Evolutionary conservation across 2,888 invertebrate species (phyloP).

Genomic region (Clepsis dumicolana): DNA sequence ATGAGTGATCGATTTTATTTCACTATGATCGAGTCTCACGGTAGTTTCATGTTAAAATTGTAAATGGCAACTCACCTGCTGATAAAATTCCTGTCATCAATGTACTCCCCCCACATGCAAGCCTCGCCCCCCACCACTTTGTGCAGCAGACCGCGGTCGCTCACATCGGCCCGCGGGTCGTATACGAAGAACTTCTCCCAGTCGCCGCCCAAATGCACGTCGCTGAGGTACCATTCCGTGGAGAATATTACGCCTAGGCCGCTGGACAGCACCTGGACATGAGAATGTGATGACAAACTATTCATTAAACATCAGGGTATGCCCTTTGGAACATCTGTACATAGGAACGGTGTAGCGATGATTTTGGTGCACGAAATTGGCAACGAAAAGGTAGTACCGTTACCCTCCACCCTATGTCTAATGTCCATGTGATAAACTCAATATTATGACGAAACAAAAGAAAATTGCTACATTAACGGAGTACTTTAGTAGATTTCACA

Average conservation of each 20-base stretch:
- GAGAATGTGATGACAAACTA: background rate
- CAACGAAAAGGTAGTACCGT: no score
- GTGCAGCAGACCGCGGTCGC: constrained; percentile 78
- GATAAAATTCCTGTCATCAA: constrained; percentile 88
- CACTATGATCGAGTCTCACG: no score
- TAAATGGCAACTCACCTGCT: constrained; percentile 62
- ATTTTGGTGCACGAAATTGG: no score
- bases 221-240: constrained; percentile 95
- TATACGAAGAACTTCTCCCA: constrained; percentile 90
- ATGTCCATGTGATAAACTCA: no score
- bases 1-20: no score
- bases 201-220: constrained; percentile 88
- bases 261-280: constrained; percentile 82
- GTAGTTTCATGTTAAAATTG: background rate
- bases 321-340: no score
- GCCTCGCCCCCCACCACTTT: constrained; percentile 95
- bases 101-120: constrained; percentile 96
- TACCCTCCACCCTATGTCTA: no score
- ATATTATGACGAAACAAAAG: no score
- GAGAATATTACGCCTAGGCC: constrained; percentile 91
- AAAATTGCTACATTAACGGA: no score
- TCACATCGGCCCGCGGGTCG: constrained; percentile 88
- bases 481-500: no score
- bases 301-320: no score
- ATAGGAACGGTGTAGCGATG: no score